A percentile compares a stretch with the other conserved stretches of the same genome.
phyloP scores from a whole-genome alignment of 2,113 vertebrate species.

The Antidorcas marsupialis region DNA sequence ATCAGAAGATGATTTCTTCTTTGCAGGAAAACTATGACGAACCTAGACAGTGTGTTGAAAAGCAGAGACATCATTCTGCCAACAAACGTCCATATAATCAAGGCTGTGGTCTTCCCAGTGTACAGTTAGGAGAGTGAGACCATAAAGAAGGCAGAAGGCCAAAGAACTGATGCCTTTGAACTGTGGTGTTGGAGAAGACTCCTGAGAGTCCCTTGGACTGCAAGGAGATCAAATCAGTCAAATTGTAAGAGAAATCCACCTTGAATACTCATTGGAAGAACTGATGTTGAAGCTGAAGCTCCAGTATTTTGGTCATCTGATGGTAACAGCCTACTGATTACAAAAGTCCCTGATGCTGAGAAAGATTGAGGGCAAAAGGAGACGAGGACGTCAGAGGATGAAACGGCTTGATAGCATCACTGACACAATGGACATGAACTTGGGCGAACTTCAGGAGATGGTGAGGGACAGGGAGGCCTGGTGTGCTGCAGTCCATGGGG shows the following conservation, averaged over 20 bases:
- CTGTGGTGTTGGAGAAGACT: background rate
- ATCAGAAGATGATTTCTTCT: background rate
- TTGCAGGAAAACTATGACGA: background rate
- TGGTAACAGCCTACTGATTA: background rate
- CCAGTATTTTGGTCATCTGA: background rate
- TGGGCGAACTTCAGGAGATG: background rate
- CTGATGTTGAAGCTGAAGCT: background rate
- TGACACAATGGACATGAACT: background rate
- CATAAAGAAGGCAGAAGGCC: background rate
- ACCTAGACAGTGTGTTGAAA: background rate
- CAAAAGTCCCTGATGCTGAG: background rate
- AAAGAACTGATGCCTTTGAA: background rate
- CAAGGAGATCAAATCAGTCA: background rate
- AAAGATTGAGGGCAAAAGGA: background rate
- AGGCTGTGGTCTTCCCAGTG: background rate
- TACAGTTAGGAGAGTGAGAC: background rate
- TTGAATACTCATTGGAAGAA: background rate
- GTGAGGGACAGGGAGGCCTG: background rate
- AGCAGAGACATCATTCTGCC: background rate
- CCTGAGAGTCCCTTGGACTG: background rate
- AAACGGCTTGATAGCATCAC: background rate
- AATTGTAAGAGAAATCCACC: background rate
- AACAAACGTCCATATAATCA: background rate
- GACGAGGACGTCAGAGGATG: background rate
- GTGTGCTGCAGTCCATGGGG: fast-evolving